Evolutionary conservation across 2,888 invertebrate genomes (phyloP), one percentile per base, ranked within the genome.

Genomic region (Atethmia centrago): DNA sequence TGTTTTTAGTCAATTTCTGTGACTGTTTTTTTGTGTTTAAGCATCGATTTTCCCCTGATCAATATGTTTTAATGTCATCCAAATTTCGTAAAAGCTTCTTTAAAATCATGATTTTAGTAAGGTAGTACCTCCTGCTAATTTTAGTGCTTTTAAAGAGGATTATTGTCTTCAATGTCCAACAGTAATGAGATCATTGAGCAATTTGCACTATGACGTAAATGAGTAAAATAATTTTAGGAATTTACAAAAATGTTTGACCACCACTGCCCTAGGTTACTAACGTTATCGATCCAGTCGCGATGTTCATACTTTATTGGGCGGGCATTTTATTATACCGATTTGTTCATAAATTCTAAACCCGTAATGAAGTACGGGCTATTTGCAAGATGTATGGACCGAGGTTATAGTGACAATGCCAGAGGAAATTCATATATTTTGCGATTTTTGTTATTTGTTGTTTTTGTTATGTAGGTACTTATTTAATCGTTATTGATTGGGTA

Each of bases 251-350:
- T 71, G n/a, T 78, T 88, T 88, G 85, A 78, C 73, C 9, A 71
- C 31, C 80, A 47, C 31, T 73, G 80, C 10, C 58, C 14, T 14
- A 42, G 55, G 63, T 77, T 53, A 65, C 63, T 67, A 76, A 77
- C 71, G 70, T 79, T 86, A 85, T 84, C 82, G 82, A 75, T 69
- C 65, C 80, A 67, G 72, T 71, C 62, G 61, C 59, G 78, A 87
- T 82, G 82, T 83, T n/a, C 80, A 79, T 84, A 83, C 79, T 87
- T 88, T 88, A 88, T 85, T 80, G 83, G 71, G 69, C 67, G 64
- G 49, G 79, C 80, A 79, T 87, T 88, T 85, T 79, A 79, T 82
- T 78, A 79, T 78, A 82, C 8, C 75, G 55, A 86, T 86, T 86
- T 83, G 85, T 86, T 85, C 78, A n/a, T 55, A 79, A 79, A 80